Conservation (phyloP, 2,888 invertebrate species). For the Dolomedes plantarius region DNA sequence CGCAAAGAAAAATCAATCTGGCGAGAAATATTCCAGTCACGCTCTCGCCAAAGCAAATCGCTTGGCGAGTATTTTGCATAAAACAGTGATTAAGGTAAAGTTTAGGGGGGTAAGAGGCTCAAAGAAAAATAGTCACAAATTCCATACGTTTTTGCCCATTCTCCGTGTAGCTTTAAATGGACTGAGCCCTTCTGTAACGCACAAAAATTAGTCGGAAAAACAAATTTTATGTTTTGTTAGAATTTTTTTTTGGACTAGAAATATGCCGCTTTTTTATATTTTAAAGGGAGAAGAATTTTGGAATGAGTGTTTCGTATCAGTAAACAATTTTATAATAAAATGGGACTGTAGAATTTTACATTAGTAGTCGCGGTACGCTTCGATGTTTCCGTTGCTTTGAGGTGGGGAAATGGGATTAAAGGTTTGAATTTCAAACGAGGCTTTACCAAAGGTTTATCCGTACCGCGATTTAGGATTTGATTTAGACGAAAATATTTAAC, state of each 20-base stretch:
- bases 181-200: conserved; percentile 25
- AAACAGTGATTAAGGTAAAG: conserved; percentile 64
- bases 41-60: conserved; percentile 62
- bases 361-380: conserved; percentile 17
- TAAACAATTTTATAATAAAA: conserved; percentile 56
- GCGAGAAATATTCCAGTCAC: conserved; percentile 66
- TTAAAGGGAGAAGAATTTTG: conserved; percentile 3
- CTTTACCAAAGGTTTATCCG: conserved; percentile 7
- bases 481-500: neutral
- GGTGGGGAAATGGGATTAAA: neutral
- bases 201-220: conserved; percentile 46
- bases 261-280: conserved; percentile 18
- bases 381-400: neutral
- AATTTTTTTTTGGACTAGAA: conserved; percentile 33
- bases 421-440: neutral
- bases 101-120: conserved; percentile 19
- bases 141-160: conserved; percentile 50
- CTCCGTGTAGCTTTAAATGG: conserved; percentile 50
- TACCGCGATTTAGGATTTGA: neutral
- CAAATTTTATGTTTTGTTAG: conserved; percentile 45
- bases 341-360: conserved; percentile 22
- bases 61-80: conserved; percentile 65
- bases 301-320: conserved; percentile 34
- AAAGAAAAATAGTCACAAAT: conserved; percentile 61
- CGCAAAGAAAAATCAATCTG: conserved; percentile 58